Conservation (phyloP, 2,113 vertebrate genomes). For the Brienomyrus brachyistius region DNA sequence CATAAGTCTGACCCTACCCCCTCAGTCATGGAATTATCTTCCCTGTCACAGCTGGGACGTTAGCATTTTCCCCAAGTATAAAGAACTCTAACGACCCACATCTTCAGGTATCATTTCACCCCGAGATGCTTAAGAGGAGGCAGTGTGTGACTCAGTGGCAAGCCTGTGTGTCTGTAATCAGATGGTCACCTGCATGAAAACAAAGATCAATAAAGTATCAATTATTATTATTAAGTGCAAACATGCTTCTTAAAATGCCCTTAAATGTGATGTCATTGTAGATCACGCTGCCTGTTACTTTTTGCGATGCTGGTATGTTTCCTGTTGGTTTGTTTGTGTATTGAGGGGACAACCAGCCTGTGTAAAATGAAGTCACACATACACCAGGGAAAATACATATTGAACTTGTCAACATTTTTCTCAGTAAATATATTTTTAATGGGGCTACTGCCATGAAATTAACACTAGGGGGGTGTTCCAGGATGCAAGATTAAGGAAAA, state of each 20-base stretch:
- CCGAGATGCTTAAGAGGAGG: neutral
- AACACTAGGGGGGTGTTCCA: too few relatives aligned
- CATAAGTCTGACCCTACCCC: neutral
- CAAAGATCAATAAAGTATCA: too few relatives aligned
- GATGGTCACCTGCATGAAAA: too few relatives aligned
- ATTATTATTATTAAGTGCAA: neutral
- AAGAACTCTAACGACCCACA: too few relatives aligned
- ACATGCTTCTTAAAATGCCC: neutral
- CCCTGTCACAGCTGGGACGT: neutral
- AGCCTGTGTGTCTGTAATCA: too few relatives aligned
- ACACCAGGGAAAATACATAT: too few relatives aligned
- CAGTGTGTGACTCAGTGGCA: too few relatives aligned
- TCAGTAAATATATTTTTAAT: too few relatives aligned
- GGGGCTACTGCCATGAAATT: too few relatives aligned
- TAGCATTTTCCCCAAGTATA: too few relatives aligned
- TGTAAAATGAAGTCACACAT: neutral
- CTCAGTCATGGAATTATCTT: neutral
- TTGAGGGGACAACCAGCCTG: neutral
- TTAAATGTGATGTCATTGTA: neutral
- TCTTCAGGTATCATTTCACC: neutral
- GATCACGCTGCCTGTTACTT: neutral
- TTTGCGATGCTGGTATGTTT: neutral
- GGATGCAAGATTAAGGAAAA: too few relatives aligned
- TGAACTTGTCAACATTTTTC: too few relatives aligned
- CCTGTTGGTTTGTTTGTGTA: neutral